Base-by-base conservation (phyloP, 2,888 invertebrate species). In the Sarcophaga caerulescens region DNA sequence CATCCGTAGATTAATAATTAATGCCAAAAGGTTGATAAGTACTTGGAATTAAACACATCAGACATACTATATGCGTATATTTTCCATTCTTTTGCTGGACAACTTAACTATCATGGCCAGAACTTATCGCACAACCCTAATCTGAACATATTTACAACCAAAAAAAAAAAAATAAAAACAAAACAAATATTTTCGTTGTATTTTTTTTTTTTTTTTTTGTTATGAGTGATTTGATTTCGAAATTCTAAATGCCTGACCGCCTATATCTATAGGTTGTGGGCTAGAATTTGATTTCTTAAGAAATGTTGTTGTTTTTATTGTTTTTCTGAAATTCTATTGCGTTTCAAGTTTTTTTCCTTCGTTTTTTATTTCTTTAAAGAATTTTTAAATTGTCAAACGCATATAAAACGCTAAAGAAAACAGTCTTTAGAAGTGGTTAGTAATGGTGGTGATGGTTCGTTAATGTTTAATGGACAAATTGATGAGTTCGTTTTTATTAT, bases 271-370 rank as follows among this genome's bases (percentile, higher is more conserved):
- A 35, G 35, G 10, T 35, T 35, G 35, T 8, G 35, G 52, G 52
- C 44, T 63, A 14, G 52, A 52, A 52, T 52, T 52, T 52, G 14
- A 52, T 52, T 52, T 52, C 52, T 52, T 52, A 14, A 17, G 52
- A 52, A 52, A 52, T 52, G 17, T 47, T 68, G 35, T 44, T 12
- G 45, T 66, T 65, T 59, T 63, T 57, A 59, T 70, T 35, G 19
- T 73, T 73, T 60, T 45, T 65, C n/a, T 17, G 17, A 57, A 14
- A 68, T 68, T 74, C 25, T 66, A 66, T 74, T 81, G 74, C 68
- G 60, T 81, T 47, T 81, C 74, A 79, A 79, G 12, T 52, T 17
- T 52, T 17, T 14, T 14, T 52, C 3, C 2, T 3, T 47, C 47
- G 47, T 47, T 47, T 47, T 47, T 47, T 47, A 25, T 25, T 25